Evolutionary conservation across 2,888 invertebrate species (phyloP).

Genomic region (Pollenia griseotomentosa): DNA sequence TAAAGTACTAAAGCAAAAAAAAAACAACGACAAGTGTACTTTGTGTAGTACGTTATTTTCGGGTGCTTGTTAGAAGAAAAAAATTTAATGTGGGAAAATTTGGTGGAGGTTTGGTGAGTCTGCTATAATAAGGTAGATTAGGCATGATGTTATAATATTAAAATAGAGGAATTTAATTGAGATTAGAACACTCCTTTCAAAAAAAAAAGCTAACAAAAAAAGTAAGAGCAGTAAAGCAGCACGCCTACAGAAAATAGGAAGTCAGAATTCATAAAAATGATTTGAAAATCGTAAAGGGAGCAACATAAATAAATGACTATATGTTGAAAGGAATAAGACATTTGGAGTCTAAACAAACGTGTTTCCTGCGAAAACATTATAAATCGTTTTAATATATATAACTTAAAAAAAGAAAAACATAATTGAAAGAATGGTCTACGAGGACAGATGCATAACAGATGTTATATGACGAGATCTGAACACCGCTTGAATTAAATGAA

Average conservation of each 20-base stretch:
- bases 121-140: slow-evolving; percentile 36
- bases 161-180: slow-evolving; percentile 53
- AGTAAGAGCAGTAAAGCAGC: neutral
- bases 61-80: slow-evolving; percentile 18
- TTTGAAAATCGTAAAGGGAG: neutral
- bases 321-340: neutral
- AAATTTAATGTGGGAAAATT: slow-evolving; percentile 64
- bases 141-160: slow-evolving; percentile 50
- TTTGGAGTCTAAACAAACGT: too few species aligned
- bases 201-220: neutral
- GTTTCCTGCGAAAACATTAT: too few species aligned
- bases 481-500: too few species aligned
- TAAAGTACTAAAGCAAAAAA: slow-evolving; percentile 26
- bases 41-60: slow-evolving; percentile 39
- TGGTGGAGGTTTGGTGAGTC: slow-evolving; percentile 46
- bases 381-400: too few species aligned
- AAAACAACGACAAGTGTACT: slow-evolving; percentile 42
- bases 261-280: neutral
- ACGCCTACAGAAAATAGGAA: slow-evolving; percentile 5
- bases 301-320: slow-evolving; percentile 4
- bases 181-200: slow-evolving; percentile 48
- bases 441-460: too few species aligned
- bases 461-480: too few species aligned
- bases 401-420: too few species aligned
- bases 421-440: too few species aligned